Percentiles rank a stretch among this genome's conserved stretches.
phyloP scores from a whole-genome alignment of 2,113 vertebrate species.

The Bungarus multicinctus region DNA sequence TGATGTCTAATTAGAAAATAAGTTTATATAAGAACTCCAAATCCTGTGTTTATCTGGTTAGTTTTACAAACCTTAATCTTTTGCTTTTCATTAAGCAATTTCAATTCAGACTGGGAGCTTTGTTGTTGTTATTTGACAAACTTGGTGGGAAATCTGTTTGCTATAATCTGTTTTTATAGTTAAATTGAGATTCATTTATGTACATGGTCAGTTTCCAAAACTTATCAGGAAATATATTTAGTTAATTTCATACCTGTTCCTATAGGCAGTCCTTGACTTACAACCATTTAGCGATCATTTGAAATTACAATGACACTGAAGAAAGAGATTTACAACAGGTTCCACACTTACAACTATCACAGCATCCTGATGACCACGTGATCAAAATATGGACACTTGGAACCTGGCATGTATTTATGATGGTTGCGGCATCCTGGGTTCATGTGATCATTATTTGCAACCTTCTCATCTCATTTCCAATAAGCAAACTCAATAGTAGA shows the following conservation, averaged over 20 bases:
- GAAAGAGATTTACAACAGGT: background rate
- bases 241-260: background rate
- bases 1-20: background rate
- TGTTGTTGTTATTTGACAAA: background rate
- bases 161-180: background rate
- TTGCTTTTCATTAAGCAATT: background rate
- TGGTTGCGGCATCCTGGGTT: background rate
- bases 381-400: background rate
- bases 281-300: background rate
- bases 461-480: background rate
- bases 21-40: background rate
- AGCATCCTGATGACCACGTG: background rate
- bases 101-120: background rate
- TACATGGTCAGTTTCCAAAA: background rate
- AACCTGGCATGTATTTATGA: background rate
- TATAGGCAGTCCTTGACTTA: background rate
- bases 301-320: background rate
- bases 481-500: background rate
- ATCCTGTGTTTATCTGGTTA: background rate
- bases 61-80: background rate
- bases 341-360: background rate
- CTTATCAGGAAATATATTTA: background rate
- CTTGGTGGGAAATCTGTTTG: background rate
- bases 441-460: background rate
- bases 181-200: background rate